These are phyloP conservation scores for Typhlomys cinereus DNA, from an alignment of 2,113 vertebrate genomes.

Conservation along the genomic window DNA sequence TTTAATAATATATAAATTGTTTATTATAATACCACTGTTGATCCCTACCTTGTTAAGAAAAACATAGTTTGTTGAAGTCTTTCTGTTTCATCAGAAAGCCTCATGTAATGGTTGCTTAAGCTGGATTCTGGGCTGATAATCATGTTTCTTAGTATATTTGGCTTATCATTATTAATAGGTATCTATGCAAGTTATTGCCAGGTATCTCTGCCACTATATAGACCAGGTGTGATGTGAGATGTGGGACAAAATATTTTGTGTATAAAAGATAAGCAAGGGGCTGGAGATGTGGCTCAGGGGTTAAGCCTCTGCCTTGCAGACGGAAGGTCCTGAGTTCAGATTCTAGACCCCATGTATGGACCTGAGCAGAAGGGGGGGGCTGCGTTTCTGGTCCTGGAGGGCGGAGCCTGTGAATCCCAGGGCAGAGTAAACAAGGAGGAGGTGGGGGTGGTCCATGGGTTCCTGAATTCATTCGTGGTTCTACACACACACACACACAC, in stretches of 20 bases:
- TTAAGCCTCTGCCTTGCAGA: no score
- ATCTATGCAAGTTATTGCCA: neutral
- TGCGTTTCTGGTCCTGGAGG: no score
- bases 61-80: neutral
- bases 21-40: neutral
- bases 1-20: slow-evolving; percentile 45
- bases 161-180: neutral
- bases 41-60: slow-evolving; percentile 3
- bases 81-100: neutral
- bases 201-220: neutral
- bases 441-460: no score
- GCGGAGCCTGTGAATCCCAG: no score
- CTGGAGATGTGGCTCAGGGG: no score
- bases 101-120: neutral
- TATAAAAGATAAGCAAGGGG: neutral
- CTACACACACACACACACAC: no score
- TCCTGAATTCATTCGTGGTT: no score
- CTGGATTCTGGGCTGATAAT: neutral
- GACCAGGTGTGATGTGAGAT: neutral
- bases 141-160: neutral
- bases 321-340: no score
- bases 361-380: no score
- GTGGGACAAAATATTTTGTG: neutral
- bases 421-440: no score
- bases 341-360: no score